Evolutionary conservation across 2,888 invertebrate species (phyloP).

Genomic region (Antitype chi): DNA sequence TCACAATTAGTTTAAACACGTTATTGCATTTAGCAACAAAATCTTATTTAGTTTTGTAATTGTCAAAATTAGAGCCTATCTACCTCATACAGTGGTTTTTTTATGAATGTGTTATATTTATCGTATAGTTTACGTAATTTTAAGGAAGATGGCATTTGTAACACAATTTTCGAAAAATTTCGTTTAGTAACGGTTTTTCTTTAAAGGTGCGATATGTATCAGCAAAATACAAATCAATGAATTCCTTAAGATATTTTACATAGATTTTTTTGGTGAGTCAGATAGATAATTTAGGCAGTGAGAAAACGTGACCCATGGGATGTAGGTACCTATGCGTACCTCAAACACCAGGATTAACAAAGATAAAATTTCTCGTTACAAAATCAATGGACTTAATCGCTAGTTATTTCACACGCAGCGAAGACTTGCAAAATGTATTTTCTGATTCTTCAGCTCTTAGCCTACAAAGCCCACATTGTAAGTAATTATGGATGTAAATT

Average conservation of each 20-base stretch:
- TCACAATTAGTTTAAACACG: no score
- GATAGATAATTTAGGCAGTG: neutral
- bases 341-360: neutral
- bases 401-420: slow-evolving; percentile 1
- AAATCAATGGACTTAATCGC: neutral
- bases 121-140: no score
- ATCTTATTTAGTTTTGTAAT: no score
- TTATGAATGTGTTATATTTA: no score
- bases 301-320: neutral
- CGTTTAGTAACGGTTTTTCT: no score
- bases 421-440: slow-evolving; percentile 38
- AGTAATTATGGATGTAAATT: slow-evolving; percentile 82
- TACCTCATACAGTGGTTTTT: no score
- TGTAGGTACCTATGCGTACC: no score
- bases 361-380: neutral
- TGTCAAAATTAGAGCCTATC: no score
- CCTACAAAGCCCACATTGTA: slow-evolving; percentile 72
- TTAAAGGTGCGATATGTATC: no score
- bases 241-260: neutral
- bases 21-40: no score
- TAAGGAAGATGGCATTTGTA: no score
- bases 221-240: neutral
- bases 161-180: no score
- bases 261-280: neutral
- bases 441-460: slow-evolving; percentile 69